A percentile compares a stretch with the other conserved stretches of the same genome.
phyloP scores from a whole-genome alignment of 1,140 invertebrate species.

The Phymorhynchus buccinoides region DNA sequence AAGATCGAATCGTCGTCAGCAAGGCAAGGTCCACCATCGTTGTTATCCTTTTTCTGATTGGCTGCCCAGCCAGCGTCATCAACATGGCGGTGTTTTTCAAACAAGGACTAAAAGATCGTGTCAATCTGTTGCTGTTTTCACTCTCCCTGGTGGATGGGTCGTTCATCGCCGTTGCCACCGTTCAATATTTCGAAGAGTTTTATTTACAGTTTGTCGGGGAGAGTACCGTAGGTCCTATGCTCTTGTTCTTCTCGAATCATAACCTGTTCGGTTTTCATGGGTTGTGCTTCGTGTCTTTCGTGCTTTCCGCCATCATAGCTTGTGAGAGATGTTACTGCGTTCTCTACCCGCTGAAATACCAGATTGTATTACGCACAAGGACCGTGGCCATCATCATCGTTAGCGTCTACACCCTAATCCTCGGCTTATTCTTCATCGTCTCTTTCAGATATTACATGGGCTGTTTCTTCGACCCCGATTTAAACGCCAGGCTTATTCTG shows the following conservation, averaged over 20 bases:
- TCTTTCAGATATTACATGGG: not conserved
- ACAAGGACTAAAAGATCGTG: not conserved
- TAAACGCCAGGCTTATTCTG: too few relatives aligned
- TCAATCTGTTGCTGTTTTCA: not conserved
- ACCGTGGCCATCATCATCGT: not conserved
- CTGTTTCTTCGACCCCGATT: not conserved
- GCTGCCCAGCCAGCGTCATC: not conserved
- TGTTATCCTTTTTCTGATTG: not conserved
- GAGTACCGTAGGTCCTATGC: not conserved
- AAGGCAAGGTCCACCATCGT: not conserved
- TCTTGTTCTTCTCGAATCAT: not conserved
- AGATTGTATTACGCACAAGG: not conserved
- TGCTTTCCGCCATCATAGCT: not conserved
- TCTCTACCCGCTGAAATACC: not conserved
- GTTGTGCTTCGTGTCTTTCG: not conserved
- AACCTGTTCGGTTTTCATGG: not conserved
- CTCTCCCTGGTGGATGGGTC: not conserved
- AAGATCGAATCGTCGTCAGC: not conserved
- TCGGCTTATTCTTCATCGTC: not conserved
- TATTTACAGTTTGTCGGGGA: not conserved
- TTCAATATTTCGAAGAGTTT: not conserved
- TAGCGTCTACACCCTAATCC: not conserved
- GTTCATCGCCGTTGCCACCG: not conserved
- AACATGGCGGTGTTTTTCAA: constrained; percentile 7
- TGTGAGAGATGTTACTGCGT: constrained; percentile 5